Conservation (phyloP, 2,888 invertebrate species). For the Mycalesis mineus region DNA sequence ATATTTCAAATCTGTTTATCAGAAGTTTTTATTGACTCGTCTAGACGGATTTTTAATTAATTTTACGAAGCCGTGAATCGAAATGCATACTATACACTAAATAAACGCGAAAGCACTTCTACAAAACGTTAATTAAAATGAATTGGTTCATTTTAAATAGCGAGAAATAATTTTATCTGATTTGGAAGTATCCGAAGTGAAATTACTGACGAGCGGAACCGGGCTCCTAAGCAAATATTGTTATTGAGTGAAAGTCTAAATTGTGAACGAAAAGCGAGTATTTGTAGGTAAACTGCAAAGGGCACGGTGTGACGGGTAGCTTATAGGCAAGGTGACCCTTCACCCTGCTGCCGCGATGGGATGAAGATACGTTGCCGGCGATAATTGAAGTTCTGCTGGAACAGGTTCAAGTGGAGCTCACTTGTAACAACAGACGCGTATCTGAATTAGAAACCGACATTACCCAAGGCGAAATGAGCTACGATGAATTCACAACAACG, state of each 20-base stretch:
- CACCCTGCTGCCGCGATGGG: constrained; percentile 33
- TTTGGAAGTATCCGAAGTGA: constrained; percentile 31
- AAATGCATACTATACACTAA: not conserved
- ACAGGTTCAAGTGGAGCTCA: constrained; percentile 10
- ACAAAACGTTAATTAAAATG: constrained; percentile 15
- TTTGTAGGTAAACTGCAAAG: constrained; percentile 35
- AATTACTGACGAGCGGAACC: constrained; percentile 26
- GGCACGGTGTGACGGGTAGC: constrained; percentile 42
- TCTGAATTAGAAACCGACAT: not conserved
- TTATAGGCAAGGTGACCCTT: constrained; percentile 38
- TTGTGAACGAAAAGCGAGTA: constrained; percentile 42
- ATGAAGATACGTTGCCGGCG: constrained; percentile 40
- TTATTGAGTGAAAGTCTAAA: constrained; percentile 47
- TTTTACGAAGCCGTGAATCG: constrained; percentile 1
- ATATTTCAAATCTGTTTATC: not conserved
- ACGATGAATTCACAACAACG: not conserved
- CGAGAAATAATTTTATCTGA: constrained; percentile 29
- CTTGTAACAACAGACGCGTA: constrained; percentile 14
- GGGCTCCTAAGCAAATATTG: constrained; percentile 34
- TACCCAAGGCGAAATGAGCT: not conserved
- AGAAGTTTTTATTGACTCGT: not conserved
- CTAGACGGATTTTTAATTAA: constrained; percentile 1
- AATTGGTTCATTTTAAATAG: constrained; percentile 20
- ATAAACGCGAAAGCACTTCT: not conserved
- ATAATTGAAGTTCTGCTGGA: constrained; percentile 34